These are phyloP conservation scores for Oncorhynchus gorbuscha DNA, from an alignment of 2,113 vertebrate genomes.

Conservation along the genomic window DNA sequence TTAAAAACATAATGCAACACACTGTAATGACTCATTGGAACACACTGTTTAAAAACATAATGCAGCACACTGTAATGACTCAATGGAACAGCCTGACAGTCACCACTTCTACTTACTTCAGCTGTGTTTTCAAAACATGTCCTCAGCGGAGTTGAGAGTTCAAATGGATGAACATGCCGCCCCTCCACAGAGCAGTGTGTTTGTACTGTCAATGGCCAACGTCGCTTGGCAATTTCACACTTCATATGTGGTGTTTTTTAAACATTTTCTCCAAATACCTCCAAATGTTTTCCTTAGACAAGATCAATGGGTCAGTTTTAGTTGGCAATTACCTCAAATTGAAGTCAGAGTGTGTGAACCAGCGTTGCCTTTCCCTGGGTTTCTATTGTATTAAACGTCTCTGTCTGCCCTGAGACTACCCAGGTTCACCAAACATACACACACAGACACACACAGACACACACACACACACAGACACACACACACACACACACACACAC, in stretches of 20 bases:
- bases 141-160: too few relatives aligned
- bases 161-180: too few relatives aligned
- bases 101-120: too few relatives aligned
- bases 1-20: too few relatives aligned
- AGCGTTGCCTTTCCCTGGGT: neutral
- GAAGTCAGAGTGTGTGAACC: constrained; percentile 14
- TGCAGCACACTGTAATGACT: too few relatives aligned
- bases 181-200: too few relatives aligned
- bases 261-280: neutral
- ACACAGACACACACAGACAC: neutral
- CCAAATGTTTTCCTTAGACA: neutral
- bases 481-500: too few relatives aligned
- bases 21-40: too few relatives aligned
- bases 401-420: neutral
- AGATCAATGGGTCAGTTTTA: constrained; percentile 12
- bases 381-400: neutral
- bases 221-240: neutral
- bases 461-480: neutral
- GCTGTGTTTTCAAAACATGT: too few relatives aligned
- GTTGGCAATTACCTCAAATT: constrained; percentile 15
- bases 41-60: too few relatives aligned
- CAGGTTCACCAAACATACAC: constrained; percentile 13
- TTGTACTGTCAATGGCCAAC: neutral
- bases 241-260: neutral
- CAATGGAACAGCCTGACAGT: too few relatives aligned